Evolutionary conservation across 1,140 invertebrate species (phyloP).

Genomic region (Zaprionus capensis): DNA sequence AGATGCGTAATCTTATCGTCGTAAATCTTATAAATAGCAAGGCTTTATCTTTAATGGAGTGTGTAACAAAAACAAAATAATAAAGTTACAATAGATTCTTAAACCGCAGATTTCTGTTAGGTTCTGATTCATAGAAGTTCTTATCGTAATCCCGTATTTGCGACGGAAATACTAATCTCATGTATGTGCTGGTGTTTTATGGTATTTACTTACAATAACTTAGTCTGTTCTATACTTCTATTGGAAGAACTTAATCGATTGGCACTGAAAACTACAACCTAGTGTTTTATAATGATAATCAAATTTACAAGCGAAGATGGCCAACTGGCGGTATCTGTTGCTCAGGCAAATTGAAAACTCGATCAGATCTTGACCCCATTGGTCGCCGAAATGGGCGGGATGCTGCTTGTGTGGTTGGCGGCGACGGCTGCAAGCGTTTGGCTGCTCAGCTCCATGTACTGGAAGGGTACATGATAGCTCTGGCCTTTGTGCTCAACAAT

Average conservation of each 20-base stretch:
- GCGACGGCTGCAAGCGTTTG: constrained; percentile 19
- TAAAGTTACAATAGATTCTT: neutral
- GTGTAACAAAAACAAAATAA: neutral
- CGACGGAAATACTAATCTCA: constrained; percentile 4
- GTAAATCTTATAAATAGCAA: neutral
- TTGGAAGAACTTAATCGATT: constrained; percentile 74
- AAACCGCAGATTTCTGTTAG: neutral
- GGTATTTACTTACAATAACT: constrained; percentile 30
- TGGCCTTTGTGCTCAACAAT: constrained; percentile 93
- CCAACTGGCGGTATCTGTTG: too few relatives aligned
- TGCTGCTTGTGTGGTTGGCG: constrained; percentile 4
- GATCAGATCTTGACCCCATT: constrained; percentile 62
- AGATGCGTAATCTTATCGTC: neutral
- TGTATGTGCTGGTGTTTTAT: neutral
- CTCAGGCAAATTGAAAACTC: too few relatives aligned
- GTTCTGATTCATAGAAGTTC: neutral
- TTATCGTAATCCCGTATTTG: neutral
- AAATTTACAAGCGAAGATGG: neutral
- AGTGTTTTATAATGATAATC: constrained; percentile 61
- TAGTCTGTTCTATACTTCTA: constrained; percentile 28
- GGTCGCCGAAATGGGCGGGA: neutral
- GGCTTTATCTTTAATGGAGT: neutral
- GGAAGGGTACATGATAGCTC: constrained; percentile 93
- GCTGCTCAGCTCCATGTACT: constrained; percentile 87
- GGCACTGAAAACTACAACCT: constrained; percentile 74